These are phyloP conservation scores for Datnioides undecimradiatus DNA, from an alignment of 2,113 vertebrate species.

Conservation along the genomic window DNA sequence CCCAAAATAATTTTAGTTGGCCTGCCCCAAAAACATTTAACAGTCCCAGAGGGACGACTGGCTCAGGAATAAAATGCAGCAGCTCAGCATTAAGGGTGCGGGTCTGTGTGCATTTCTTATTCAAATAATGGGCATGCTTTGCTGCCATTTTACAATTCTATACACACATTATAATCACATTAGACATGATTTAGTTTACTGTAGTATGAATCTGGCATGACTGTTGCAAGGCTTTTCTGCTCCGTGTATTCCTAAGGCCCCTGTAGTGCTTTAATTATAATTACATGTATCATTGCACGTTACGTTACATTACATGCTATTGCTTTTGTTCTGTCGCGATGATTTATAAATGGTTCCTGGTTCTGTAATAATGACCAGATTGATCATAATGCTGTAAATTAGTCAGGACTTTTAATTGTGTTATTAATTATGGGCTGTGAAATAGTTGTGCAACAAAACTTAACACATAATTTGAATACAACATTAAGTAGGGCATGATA, in stretches of 20 bases:
- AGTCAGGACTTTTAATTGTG: constrained; percentile 24
- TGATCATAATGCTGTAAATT: constrained; percentile 18
- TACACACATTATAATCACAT: constrained; percentile 38
- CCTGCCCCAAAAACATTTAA: constrained; percentile 65
- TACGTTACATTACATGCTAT: constrained; percentile 10
- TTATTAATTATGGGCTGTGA: constrained; percentile 5
- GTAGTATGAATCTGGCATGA: constrained; percentile 25
- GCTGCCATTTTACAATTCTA: constrained; percentile 22
- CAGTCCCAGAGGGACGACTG: constrained; percentile 40
- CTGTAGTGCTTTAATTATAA: constrained; percentile 33
- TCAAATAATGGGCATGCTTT: constrained; percentile 43
- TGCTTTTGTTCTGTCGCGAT: constrained; percentile 31
- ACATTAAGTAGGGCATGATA: constrained; percentile 36
- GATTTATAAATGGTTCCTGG: constrained; percentile 24
- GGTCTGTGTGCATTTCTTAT: constrained; percentile 6
- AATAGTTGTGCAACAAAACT: constrained; percentile 32
- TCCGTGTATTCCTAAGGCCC: constrained; percentile 18
- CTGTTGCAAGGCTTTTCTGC: constrained; percentile 6
- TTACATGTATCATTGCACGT: constrained; percentile 42
- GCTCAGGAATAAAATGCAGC: constrained; percentile 52
- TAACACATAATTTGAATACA: constrained; percentile 19
- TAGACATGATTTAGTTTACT: constrained; percentile 30
- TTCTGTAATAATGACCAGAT: constrained; percentile 7
- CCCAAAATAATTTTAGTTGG: constrained; percentile 65
- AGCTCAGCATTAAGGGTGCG: constrained; percentile 41